phyloP scores from a whole-genome alignment of 2,888 invertebrate genomes.

The Odiellus spinosus region DNA sequence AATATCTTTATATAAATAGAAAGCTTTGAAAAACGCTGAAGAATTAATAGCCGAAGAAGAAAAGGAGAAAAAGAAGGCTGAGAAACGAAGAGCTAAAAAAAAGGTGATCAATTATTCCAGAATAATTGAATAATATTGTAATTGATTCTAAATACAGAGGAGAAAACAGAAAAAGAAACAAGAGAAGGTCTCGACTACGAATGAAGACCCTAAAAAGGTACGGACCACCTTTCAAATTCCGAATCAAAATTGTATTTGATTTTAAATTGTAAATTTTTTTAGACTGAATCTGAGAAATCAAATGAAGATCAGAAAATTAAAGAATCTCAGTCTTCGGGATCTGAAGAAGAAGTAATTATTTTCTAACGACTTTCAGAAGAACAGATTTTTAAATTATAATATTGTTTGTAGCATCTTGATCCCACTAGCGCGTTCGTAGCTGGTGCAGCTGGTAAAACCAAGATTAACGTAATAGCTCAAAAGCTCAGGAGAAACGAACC shows the following conservation, averaged over 20 bases:
- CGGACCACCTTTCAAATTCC: no score
- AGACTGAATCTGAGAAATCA: no score
- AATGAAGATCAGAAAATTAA: slow-evolving; percentile 1
- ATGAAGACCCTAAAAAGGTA: no score
- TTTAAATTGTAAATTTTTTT: no score
- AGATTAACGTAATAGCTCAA: neutral
- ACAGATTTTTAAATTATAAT: neutral
- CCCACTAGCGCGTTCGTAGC: slow-evolving; percentile 15
- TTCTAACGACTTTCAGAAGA: neutral
- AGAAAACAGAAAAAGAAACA: slow-evolving; percentile 11
- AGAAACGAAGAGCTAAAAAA: slow-evolving; percentile 17
- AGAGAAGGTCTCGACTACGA: slow-evolving; percentile 6
- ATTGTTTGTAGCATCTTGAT: slow-evolving; percentile 8
- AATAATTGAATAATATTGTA: no score
- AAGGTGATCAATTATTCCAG: slow-evolving; percentile 6
- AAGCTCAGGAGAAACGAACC: neutral
- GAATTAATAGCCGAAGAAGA: slow-evolving; percentile 16
- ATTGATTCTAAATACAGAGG: slow-evolving; percentile 3
- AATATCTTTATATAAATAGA: neutral
- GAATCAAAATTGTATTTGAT: no score
- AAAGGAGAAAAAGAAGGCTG: slow-evolving; percentile 14
- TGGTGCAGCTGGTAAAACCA: slow-evolving; percentile 11
- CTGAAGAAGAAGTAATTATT: slow-evolving; percentile 8
- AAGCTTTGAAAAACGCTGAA: slow-evolving; percentile 5
- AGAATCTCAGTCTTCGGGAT: slow-evolving; percentile 5